phyloP scores from a whole-genome alignment of 2,113 vertebrate genomes.

The Phyllopteryx taeniolatus region DNA sequence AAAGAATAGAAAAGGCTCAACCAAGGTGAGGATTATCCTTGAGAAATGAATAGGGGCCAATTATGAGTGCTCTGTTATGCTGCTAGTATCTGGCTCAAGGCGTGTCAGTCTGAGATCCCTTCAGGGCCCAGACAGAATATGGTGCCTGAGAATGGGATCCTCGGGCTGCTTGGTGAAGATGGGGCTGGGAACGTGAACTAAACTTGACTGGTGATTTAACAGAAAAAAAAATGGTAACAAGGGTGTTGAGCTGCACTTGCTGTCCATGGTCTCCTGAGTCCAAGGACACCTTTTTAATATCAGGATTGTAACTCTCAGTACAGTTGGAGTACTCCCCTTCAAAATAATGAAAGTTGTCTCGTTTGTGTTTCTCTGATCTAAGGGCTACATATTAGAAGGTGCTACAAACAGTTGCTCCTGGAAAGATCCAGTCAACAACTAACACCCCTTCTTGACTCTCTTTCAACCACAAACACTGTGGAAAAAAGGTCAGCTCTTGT shows the following conservation, averaged over 20 bases:
- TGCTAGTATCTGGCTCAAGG: slow-evolving; percentile 52
- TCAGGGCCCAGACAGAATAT: slow-evolving; percentile 41
- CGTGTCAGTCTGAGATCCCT: slow-evolving; percentile 62
- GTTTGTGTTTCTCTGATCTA: slow-evolving; percentile 12
- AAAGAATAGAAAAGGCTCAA: slow-evolving; percentile 55
- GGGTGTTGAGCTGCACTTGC: not conserved
- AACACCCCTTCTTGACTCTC: slow-evolving; percentile 7
- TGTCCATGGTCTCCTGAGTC: not conserved
- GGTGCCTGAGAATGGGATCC: slow-evolving; percentile 14
- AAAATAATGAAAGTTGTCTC: slow-evolving; percentile 48
- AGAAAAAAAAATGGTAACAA: slow-evolving; percentile 1
- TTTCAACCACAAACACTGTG: slow-evolving; percentile 11
- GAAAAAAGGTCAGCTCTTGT: slow-evolving; percentile 25
- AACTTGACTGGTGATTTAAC: not conserved
- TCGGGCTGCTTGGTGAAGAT: too few species aligned
- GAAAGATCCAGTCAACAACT: slow-evolving; percentile 4
- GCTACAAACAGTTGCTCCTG: slow-evolving; percentile 14
- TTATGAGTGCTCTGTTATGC: slow-evolving; percentile 56
- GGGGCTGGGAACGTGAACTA: not conserved
- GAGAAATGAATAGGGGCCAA: slow-evolving; percentile 66
- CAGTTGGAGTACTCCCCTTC: slow-evolving; percentile 28
- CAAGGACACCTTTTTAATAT: slow-evolving; percentile 22
- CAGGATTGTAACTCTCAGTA: not conserved
- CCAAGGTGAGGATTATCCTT: slow-evolving; percentile 64
- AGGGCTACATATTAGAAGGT: slow-evolving; percentile 8